Evolutionary conservation across 2,113 vertebrate genomes (phyloP).

Genomic region (Charadrius vociferus): DNA sequence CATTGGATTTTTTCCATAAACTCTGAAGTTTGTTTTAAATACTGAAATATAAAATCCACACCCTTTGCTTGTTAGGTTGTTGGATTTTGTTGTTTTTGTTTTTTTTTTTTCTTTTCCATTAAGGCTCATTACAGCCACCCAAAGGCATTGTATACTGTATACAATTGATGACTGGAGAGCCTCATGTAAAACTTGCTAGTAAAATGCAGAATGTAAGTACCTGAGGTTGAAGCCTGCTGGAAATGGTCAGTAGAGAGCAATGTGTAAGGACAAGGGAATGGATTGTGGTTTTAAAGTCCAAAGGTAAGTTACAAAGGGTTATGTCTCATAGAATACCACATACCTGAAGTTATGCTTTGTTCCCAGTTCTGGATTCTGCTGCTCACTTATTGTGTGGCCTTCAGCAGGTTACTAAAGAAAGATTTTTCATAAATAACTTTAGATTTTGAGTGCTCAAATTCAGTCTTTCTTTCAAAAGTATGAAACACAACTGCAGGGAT

Average conservation of each 20-base stretch:
- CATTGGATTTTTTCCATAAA: background rate
- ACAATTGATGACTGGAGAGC: background rate
- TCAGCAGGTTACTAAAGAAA: background rate
- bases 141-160: background rate
- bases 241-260: background rate
- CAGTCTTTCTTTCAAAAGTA: background rate
- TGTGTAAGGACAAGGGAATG: background rate
- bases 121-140: background rate
- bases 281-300: background rate
- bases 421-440: background rate
- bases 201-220: background rate
- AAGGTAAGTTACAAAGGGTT: conserved; percentile 3
- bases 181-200: background rate
- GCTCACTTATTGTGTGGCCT: background rate
- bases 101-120: background rate
- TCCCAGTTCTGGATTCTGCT: background rate
- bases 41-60: background rate
- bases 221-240: background rate
- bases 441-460: background rate
- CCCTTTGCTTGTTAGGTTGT: background rate
- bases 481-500: background rate
- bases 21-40: background rate
- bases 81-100: background rate
- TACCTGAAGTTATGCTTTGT: background rate
- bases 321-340: background rate